phyloP scores from a whole-genome alignment of 2,888 invertebrate species.

The Drosophila mimica region DNA sequence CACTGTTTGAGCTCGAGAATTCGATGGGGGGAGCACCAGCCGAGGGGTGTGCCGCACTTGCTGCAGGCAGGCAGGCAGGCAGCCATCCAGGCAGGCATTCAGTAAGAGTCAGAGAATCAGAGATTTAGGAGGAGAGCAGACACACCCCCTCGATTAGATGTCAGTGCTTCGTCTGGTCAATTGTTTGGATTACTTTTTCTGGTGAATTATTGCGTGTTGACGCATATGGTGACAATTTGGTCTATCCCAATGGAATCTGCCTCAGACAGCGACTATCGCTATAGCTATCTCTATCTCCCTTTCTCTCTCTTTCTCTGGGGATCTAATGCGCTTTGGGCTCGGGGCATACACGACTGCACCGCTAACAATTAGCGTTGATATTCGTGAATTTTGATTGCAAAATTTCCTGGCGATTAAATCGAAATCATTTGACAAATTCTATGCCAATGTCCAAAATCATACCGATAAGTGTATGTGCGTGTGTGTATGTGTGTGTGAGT shows the following conservation, averaged over 20 bases:
- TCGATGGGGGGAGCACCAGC: background rate
- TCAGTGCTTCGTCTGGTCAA: slow-evolving; percentile 79
- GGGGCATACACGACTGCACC: slow-evolving; percentile 39
- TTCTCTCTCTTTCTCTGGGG: slow-evolving; percentile 27
- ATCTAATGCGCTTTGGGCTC: slow-evolving; percentile 66
- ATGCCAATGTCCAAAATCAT: slow-evolving; percentile 28
- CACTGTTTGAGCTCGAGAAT: slow-evolving; percentile 22
- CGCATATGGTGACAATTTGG: slow-evolving; percentile 85
- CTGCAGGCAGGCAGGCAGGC: slow-evolving; percentile 19
- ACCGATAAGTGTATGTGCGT: slow-evolving; percentile 3
- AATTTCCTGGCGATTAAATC: slow-evolving; percentile 83
- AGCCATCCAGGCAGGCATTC: slow-evolving; percentile 15
- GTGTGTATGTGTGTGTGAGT: too few species aligned
- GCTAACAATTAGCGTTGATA: slow-evolving; percentile 79
- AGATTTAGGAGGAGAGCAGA: slow-evolving; percentile 34
- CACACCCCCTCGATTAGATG: slow-evolving; percentile 80
- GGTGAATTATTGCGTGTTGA: slow-evolving; percentile 86
- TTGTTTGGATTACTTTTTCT: slow-evolving; percentile 85
- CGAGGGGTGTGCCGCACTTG: slow-evolving; percentile 58
- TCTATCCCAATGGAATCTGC: slow-evolving; percentile 32
- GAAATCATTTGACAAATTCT: slow-evolving; percentile 79
- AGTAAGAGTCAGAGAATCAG: slow-evolving; percentile 1
- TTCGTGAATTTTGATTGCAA: slow-evolving; percentile 79
- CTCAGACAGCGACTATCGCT: background rate
- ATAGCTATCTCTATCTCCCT: slow-evolving; percentile 20